phyloP scores from a whole-genome alignment of 1,140 invertebrate genomes.

The Gryllus bimaculatus region DNA sequence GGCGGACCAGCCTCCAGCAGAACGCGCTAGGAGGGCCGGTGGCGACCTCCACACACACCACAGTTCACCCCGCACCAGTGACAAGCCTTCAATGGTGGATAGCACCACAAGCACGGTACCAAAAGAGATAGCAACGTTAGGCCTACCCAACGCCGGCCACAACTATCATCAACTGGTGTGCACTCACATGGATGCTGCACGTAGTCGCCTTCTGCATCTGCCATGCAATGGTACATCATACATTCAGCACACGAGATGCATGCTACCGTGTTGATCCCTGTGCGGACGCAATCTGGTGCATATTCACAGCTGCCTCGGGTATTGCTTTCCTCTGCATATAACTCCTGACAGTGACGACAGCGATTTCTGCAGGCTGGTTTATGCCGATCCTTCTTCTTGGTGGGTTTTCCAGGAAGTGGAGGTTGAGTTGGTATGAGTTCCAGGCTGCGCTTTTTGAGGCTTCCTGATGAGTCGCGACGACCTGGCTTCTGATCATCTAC shows the following conservation, averaged over 20 bases:
- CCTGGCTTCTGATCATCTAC: constrained; percentile 45
- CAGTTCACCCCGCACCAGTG: constrained; percentile 72
- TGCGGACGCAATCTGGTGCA: constrained; percentile 73
- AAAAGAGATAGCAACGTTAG: constrained; percentile 75
- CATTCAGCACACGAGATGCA: constrained; percentile 77
- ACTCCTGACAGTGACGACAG: constrained; percentile 58
- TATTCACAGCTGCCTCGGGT: constrained; percentile 74
- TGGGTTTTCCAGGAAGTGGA: constrained; percentile 24
- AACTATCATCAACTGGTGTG: constrained; percentile 43
- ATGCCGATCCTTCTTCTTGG: constrained; percentile 30
- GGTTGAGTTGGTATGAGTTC: constrained; percentile 22
- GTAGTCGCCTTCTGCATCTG: constrained; percentile 73
- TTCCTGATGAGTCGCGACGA: constrained; percentile 44
- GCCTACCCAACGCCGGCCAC: constrained; percentile 64
- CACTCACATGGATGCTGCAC: constrained; percentile 71
- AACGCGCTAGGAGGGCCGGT: constrained; percentile 51
- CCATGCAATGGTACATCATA: constrained; percentile 87
- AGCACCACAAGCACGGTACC: constrained; percentile 89
- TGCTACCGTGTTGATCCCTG: constrained; percentile 69
- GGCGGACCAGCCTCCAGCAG: not conserved
- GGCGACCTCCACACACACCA: constrained; percentile 71
- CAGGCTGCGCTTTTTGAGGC: constrained; percentile 48
- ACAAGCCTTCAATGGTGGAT: constrained; percentile 73
- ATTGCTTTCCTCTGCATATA: constrained; percentile 70
- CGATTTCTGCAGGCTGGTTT: constrained; percentile 31